Conservation (phyloP, 2,797 vertebrate genomes). For the Neosilurus mollespiculum region DNA sequence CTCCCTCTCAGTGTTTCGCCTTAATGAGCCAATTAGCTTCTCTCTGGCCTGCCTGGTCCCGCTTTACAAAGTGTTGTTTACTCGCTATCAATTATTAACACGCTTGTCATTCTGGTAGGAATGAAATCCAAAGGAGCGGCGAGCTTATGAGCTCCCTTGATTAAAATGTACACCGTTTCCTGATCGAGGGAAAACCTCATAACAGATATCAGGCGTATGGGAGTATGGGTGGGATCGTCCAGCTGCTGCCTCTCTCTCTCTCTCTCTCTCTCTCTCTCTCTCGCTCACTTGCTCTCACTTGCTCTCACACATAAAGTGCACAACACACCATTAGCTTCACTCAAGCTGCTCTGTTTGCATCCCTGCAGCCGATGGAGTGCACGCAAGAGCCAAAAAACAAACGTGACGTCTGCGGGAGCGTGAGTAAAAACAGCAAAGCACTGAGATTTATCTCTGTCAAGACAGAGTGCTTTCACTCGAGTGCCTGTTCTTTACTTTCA, state of each 20-base stretch:
- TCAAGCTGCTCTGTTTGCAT: slow-evolving; percentile 34
- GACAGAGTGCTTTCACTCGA: neutral
- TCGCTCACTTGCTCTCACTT: neutral
- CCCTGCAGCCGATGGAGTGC: slow-evolving; percentile 9
- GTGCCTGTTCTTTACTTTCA: slow-evolving; percentile 11
- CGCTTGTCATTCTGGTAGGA: slow-evolving; percentile 51
- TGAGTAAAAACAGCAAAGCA: neutral
- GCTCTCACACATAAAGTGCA: slow-evolving; percentile 23
- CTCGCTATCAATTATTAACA: slow-evolving; percentile 60
- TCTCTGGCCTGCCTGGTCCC: slow-evolving; percentile 42
- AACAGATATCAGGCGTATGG: slow-evolving; percentile 34
- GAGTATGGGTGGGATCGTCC: neutral
- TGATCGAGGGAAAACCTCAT: slow-evolving; percentile 47
- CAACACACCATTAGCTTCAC: slow-evolving; percentile 31
- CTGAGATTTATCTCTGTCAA: neutral
- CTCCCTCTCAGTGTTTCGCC: slow-evolving; percentile 40
- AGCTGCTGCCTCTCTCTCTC: neutral
- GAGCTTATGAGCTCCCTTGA: slow-evolving; percentile 49
- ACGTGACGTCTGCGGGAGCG: neutral
- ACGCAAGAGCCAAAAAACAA: neutral
- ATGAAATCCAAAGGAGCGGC: slow-evolving; percentile 52
- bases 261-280: too few relatives aligned
- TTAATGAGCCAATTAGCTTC: slow-evolving; percentile 63
- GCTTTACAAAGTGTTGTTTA: slow-evolving; percentile 61
- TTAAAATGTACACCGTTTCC: slow-evolving; percentile 51